phyloP scores from a whole-genome alignment of 2,797 vertebrate genomes.

The Sebastes oblongus region DNA sequence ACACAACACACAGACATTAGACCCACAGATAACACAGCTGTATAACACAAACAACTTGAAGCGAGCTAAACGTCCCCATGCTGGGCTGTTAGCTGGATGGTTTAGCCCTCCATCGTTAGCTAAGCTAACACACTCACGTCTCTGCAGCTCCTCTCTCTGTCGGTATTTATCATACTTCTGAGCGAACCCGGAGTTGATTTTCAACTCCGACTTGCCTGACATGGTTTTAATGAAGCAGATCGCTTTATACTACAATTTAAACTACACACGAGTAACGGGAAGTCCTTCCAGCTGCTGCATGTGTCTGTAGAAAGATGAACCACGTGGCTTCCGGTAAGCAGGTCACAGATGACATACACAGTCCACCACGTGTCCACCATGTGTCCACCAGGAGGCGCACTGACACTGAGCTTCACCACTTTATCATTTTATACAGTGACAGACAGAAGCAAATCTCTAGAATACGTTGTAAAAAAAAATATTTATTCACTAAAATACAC shows the following conservation, averaged over 20 bases:
- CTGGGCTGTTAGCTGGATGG: conserved; percentile 20
- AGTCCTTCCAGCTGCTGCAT: not conserved
- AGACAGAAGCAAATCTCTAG: not conserved
- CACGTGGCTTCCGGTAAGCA: conserved; percentile 62
- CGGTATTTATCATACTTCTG: conserved; percentile 88
- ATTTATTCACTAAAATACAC: not conserved
- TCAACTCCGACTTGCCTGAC: conserved; percentile 75
- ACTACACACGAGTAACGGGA: not conserved
- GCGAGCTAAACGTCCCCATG: not conserved
- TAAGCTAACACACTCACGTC: conserved; percentile 82
- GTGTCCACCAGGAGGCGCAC: conserved; percentile 43
- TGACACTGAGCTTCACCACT: too few relatives aligned
- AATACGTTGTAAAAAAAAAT: not conserved
- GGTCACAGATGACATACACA: accelerated
- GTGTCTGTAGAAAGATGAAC: not conserved
- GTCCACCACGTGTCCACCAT: too few relatives aligned
- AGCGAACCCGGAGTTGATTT: conserved; percentile 88
- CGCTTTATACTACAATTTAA: accelerated
- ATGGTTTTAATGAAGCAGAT: conserved; percentile 34
- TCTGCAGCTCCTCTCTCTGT: conserved; percentile 91
- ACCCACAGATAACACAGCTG: accelerated
- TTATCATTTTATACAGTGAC: not conserved
- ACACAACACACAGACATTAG: not conserved
- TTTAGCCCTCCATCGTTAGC: conserved; percentile 32
- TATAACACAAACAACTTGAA: too few relatives aligned